These are phyloP conservation scores for Scrobipalpa atriplicella DNA, from an alignment of 2,888 invertebrate species.

Conservation along the genomic window DNA sequence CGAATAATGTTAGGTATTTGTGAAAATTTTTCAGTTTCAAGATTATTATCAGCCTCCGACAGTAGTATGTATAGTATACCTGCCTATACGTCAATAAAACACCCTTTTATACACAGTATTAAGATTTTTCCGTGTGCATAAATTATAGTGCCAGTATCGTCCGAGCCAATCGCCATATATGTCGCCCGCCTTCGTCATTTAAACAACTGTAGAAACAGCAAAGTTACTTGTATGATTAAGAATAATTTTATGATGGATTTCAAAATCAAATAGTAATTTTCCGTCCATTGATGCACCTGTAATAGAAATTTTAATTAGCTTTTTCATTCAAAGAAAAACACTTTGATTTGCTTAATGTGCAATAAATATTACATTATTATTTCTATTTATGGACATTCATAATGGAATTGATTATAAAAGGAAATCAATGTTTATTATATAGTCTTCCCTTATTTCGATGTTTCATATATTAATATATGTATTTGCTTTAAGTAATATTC, in stretches of 20 bases:
- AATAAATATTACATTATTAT: neutral
- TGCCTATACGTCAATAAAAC: too few relatives aligned
- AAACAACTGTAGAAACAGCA: neutral
- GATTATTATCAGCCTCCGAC: too few relatives aligned
- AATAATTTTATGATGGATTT: neutral
- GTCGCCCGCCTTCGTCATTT: neutral
- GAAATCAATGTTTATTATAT: neutral
- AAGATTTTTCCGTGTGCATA: too few relatives aligned
- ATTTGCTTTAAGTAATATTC: too few relatives aligned
- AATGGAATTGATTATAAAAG: neutral
- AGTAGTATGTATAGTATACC: too few relatives aligned
- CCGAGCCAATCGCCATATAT: neutral
- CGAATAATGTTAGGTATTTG: too few relatives aligned
- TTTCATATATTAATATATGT: neutral
- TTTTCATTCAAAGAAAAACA: neutral
- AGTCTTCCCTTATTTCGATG: neutral
- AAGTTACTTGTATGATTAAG: neutral
- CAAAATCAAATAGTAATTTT: constrained; percentile 2
- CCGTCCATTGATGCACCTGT: constrained; percentile 8
- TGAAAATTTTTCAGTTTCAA: too few relatives aligned
- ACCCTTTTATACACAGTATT: too few relatives aligned
- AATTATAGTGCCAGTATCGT: neutral
- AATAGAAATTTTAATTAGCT: neutral
- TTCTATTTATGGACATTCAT: neutral
- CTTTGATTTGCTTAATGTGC: neutral